Evolutionary conservation across 2,797 vertebrate genomes (phyloP), one percentile per base, ranked within the genome.

Genomic region (Liasis olivaceus): DNA sequence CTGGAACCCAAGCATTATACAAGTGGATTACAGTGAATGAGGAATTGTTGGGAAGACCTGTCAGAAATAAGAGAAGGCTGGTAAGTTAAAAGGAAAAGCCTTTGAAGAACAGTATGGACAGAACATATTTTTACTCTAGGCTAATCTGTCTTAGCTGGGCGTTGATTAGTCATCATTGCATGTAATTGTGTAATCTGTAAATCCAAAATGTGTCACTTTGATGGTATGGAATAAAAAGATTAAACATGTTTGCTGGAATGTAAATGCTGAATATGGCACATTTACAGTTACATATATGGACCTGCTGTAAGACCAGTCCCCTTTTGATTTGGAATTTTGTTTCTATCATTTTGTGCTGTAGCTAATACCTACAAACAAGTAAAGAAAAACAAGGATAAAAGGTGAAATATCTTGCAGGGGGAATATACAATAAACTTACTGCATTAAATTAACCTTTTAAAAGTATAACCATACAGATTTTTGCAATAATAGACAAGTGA

Each of bases 371-470:
- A 81, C 24, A 93, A 86, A 36, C 17, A 47, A 81, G 64, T 51
- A 89, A 90, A 81, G 24, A 58, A 93, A 92, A 87, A 1, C 42
- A 58, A 31, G 59, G 26, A 81, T 24, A 64, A 90, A 91, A 87
- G 59, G 88, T 91, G 58, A 93, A 91, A 89, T 69, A 36, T 13
- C 42, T 77, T 63, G 22, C 58, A 77, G 85, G 62, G 58, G 72
- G 63, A 87, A 85, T 47, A 88, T 62, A 89, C 51, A 64, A 87
- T 84, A 87, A 64, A 92, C 31, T 26, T 84, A 47, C 59, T 93
- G 88, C 85, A 93, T 93, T 93, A 89, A 93, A 93, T 92, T 93
- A 93, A 93, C 84, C 93, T 93, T 93, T 93, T 89, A 91, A 87
- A 93, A 77, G 24, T 91, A 63, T 90, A 93, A 87, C 51, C 88